Evolutionary conservation across 1,140 invertebrate species (phyloP), one percentile per base, ranked within the genome.

Genomic region (Saxidomus purpurata): DNA sequence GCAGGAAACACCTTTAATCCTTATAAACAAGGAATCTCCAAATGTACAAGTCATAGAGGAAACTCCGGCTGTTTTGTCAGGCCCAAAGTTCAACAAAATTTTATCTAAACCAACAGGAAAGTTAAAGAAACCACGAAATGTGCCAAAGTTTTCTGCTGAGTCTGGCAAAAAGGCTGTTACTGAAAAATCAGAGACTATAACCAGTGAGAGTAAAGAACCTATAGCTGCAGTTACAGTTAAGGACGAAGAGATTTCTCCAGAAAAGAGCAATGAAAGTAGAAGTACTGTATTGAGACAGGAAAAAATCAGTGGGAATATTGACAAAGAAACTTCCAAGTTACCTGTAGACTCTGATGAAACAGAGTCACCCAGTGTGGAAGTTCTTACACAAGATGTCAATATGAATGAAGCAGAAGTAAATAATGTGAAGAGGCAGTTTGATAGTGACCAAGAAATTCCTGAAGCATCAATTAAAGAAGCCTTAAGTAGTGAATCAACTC

Each of bases 51-150:
- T 82, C 63, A 79, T 89, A 38, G 79, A 71, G 31, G 87, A 80
- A 69, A 89, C 87, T 25, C 77, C 87, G 22, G 43, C 61, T 1
- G n/a, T 87, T 17, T 63, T 43, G 25, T 28, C 85, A 43, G 55
- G 77, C 1, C 85, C 85, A 28, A 40, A 59, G 38, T 87, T 87
- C 25, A 79, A 77, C 52, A 85, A 47, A 67, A 28, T n/a, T 40
- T 11, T 63, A 0, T 38, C 55, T 25, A 82, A 67, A 36, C 52
- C 61, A 13, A 6, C 43, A 13, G 13, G 49, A 19, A 63, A 59
- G 49, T 31, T 34, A 28, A 82, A 38, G 40, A 82, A 67, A 31
- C 17, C 8, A 52, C 8, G n/a, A 8, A 47, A 52, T 40, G 76
- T 15, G 8, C 31, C 4, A 34, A 25, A 52, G 36, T 25, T 28